These are phyloP conservation scores for Calliphora vicina DNA, from an alignment of 1,140 invertebrate genomes.

Conservation along the genomic window DNA sequence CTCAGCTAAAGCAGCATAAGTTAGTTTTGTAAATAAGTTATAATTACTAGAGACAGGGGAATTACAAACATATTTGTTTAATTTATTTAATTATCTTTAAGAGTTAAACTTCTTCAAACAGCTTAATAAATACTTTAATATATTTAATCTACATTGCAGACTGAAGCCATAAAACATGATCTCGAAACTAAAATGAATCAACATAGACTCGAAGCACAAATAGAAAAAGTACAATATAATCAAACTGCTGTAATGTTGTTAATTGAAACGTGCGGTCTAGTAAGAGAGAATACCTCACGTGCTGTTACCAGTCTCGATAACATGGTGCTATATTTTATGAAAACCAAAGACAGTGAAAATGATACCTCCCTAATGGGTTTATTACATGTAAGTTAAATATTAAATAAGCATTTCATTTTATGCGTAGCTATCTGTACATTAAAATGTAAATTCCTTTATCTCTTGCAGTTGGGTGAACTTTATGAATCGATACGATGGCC, in stretches of 20 bases:
- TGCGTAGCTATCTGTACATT: background rate
- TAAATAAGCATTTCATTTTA: slow-evolving; percentile 4
- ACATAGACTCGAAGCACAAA: slow-evolving; percentile 74
- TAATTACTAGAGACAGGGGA: too few relatives aligned
- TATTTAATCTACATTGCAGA: slow-evolving; percentile 45
- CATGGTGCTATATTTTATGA: slow-evolving; percentile 75
- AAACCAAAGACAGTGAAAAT: slow-evolving; percentile 69
- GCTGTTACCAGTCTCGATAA: slow-evolving; percentile 67
- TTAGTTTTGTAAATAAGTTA: background rate
- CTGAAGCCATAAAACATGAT: slow-evolving; percentile 60
- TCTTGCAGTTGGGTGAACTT: slow-evolving; percentile 64
- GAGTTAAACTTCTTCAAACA: too few relatives aligned
- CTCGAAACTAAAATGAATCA: slow-evolving; percentile 58
- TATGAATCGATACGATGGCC: slow-evolving; percentile 78
- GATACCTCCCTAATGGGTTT: slow-evolving; percentile 73
- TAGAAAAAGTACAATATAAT: slow-evolving; percentile 78
- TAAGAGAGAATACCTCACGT: slow-evolving; percentile 74
- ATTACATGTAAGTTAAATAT: slow-evolving; percentile 65
- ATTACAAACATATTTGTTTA: too few relatives aligned
- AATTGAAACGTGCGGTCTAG: slow-evolving; percentile 70
- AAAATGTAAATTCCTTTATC: background rate
- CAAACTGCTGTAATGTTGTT: slow-evolving; percentile 74
- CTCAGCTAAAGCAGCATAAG: too few relatives aligned
- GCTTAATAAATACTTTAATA: background rate
- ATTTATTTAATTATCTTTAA: too few relatives aligned